A percentile compares a stretch with the other conserved stretches of the same genome.
These are phyloP conservation scores for Clusia tigrina DNA, from an alignment of 2,888 invertebrate species.

Conservation along the genomic window DNA sequence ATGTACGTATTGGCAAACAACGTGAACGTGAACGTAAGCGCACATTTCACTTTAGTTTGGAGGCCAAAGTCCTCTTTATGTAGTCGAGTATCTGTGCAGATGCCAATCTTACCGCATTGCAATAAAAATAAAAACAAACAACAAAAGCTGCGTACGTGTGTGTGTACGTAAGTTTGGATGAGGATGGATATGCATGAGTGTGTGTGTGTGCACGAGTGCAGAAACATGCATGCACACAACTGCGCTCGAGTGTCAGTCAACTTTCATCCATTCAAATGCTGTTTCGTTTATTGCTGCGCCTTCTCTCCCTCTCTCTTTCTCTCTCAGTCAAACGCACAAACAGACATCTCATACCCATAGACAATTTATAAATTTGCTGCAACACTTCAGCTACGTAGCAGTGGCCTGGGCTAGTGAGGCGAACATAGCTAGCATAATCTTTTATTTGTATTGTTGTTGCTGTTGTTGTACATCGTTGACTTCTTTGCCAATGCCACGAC, in stretches of 20 bases:
- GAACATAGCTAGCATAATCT: neutral
- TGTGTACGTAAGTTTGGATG: too few relatives aligned
- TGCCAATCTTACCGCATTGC: neutral
- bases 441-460: conserved; percentile 4
- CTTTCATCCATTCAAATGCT: neutral
- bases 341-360: too few relatives aligned
- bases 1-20: neutral
- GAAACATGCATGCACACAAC: neutral
- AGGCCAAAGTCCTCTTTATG: conserved; percentile 51
- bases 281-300: too few relatives aligned
- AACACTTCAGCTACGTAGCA: neutral
- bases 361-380: neutral
- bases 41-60: conserved; percentile 51
- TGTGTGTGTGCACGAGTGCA: too few relatives aligned
- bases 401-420: too few relatives aligned
- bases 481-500: conserved; percentile 6
- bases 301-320: too few relatives aligned
- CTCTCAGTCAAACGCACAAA: too few relatives aligned
- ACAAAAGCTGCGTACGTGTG: too few relatives aligned
- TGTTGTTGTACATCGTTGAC: neutral
- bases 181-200: too few relatives aligned
- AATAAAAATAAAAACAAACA: neutral
- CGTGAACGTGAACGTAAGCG: neutral
- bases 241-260: conserved; percentile 6
- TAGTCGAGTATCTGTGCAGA: too few relatives aligned